A percentile compares a stretch with the other conserved stretches of the same genome.
These are phyloP conservation scores for Meganola albula DNA, from an alignment of 2,888 invertebrate species.

Conservation along the genomic window DNA sequence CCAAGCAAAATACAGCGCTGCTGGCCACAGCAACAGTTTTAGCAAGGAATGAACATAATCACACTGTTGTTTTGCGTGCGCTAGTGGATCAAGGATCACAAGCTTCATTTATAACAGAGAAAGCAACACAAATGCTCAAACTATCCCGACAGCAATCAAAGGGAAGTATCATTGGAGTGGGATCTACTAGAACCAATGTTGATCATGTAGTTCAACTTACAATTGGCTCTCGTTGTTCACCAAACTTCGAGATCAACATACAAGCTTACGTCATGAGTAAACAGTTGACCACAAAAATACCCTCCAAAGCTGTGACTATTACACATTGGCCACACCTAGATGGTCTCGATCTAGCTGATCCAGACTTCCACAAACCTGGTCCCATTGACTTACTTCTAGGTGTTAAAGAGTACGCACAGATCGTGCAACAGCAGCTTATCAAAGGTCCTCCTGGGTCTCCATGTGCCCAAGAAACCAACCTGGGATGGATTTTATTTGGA, in stretches of 20 bases:
- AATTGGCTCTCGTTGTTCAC: neutral
- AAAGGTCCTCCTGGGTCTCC: slow-evolving; percentile 20
- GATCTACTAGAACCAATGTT: neutral
- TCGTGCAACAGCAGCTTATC: slow-evolving; percentile 13
- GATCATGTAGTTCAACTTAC: slow-evolving; percentile 1
- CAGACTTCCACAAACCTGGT: slow-evolving; percentile 9
- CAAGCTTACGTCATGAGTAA: slow-evolving; percentile 6
- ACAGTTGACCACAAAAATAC: slow-evolving; percentile 4
- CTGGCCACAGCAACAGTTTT: slow-evolving; percentile 1
- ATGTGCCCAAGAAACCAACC: slow-evolving; percentile 22
- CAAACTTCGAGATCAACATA: neutral
- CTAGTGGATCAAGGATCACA: slow-evolving; percentile 5
- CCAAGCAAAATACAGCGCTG: neutral
- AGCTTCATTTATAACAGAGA: slow-evolving; percentile 5
- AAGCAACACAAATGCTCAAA: slow-evolving; percentile 1
- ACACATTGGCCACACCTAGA: slow-evolving; percentile 5
- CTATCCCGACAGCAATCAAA: neutral
- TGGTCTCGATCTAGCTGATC: slow-evolving; percentile 15
- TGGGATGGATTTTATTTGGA: slow-evolving; percentile 25
- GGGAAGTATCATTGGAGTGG: neutral
- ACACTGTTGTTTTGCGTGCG: neutral
- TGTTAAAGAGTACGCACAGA: too few relatives aligned
- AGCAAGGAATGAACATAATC: neutral
- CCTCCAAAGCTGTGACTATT: too few relatives aligned
- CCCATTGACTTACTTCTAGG: too few relatives aligned